Conservation (phyloP, 2,888 invertebrate genomes). For the Pomacea canaliculata region DNA sequence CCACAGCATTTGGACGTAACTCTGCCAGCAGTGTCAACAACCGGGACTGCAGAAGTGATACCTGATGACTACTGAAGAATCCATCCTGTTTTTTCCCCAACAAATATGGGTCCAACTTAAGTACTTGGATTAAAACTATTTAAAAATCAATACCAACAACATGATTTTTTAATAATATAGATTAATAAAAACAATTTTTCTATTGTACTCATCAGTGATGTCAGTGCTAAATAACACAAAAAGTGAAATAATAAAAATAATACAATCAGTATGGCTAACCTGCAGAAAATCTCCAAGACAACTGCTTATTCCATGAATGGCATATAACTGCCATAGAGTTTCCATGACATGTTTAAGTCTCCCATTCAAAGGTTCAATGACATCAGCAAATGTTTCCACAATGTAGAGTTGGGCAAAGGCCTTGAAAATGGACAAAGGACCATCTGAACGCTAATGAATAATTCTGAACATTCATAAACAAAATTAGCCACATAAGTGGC, state of each 20-base stretch:
- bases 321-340: conserved; percentile 83
- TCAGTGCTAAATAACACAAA: too few species aligned
- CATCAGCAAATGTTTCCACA: conserved; percentile 76
- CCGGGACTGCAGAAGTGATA: conserved; percentile 76
- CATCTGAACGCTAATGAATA: too few species aligned
- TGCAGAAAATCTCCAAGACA: conserved; percentile 84
- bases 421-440: conserved; percentile 62
- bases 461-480: too few species aligned
- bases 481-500: neutral
- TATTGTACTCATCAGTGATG: too few species aligned
- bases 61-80: conserved; percentile 70
- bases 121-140: too few species aligned
- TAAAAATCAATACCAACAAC: too few species aligned
- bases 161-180: too few species aligned
- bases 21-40: conserved; percentile 79
- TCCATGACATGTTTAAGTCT: conserved; percentile 76
- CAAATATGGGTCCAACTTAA: neutral
- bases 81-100: conserved; percentile 75
- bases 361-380: conserved; percentile 71
- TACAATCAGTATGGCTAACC: conserved; percentile 71
- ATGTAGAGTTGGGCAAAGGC: conserved; percentile 88
- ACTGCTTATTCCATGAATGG: conserved; percentile 81
- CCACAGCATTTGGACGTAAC: conserved; percentile 88
- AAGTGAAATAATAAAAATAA: neutral
- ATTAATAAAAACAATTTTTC: too few species aligned